Base-by-base conservation (phyloP, 1,140 invertebrate species). In the Eufriesea mexicana region DNA sequence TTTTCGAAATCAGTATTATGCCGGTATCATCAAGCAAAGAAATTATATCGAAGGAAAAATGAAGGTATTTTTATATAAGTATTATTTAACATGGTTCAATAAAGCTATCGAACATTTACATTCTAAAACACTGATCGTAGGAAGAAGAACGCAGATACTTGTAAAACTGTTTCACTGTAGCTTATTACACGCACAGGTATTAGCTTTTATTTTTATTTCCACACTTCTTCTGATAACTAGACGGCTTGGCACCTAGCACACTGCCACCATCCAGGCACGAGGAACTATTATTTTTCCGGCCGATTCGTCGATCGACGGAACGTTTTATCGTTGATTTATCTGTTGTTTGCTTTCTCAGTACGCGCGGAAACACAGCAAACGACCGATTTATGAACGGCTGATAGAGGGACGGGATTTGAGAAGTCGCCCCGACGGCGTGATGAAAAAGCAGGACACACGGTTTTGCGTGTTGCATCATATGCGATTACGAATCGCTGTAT, bases 271-370 rank as follows among this genome's bases (percentile, higher is more conserved):
- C 85, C 68, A 51, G 64, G 45, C 79, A 62, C 77, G 45, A 9
- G n/a, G 84, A 82, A 82, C 67, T 88, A 88, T 88, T 88, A 88
- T 88, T 88, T 86, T 88, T 88, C 78, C 86, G 86, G 85, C 64
- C 82, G 73, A 84, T 79, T 86, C 85, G 71, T 87, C 85, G 76
- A 88, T 88, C 86, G 82, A 35, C 70, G 59, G 57, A 78, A 47
- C 86, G 84, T 88, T 88, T 88, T 84, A 87, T 87, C 83, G 76
- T 59, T 81, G 83, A 86, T 86, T 86, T 86, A 86, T 86, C 66
- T 79, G 70, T 66, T 83, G 77, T 87, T 88, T 87, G 86, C 73
- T 84, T 84, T 87, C 86, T 75, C 78, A 80, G 83, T 79, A 84
- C 73, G 75, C 59, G 85, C 72, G 76, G 82, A 84, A 78, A 80